Evolutionary conservation across 2,888 invertebrate genomes (phyloP).

Genomic region (Emmelina monodactyla): DNA sequence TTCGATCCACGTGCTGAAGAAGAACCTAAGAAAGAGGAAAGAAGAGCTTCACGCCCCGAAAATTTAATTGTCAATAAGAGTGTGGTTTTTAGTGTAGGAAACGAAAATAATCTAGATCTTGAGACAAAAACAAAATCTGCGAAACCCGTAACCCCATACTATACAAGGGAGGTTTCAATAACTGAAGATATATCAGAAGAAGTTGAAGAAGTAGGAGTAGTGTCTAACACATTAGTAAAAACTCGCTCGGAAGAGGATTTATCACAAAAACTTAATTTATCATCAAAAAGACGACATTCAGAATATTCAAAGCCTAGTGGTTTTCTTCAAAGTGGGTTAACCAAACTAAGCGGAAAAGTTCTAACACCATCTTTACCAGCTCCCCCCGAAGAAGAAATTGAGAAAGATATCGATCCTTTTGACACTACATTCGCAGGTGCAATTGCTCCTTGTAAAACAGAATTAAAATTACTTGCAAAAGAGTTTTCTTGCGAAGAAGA

Average conservation of each 20-base stretch:
- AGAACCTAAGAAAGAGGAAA: constrained; percentile 52
- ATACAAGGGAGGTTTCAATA: constrained; percentile 70
- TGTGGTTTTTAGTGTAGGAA: constrained; percentile 61
- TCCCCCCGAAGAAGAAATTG: constrained; percentile 43
- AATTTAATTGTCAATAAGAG: constrained; percentile 59
- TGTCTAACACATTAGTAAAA: constrained; percentile 60
- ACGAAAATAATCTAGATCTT: constrained; percentile 45
- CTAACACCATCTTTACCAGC: constrained; percentile 59
- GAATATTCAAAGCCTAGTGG: constrained; percentile 46
- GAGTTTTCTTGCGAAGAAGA: constrained; percentile 70
- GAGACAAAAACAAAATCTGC: constrained; percentile 69
- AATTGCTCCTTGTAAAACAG: constrained; percentile 79
- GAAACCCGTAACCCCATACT: constrained; percentile 85
- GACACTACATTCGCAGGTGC: constrained; percentile 86
- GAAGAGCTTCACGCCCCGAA: constrained; percentile 72
- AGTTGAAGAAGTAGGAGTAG: constrained; percentile 73
- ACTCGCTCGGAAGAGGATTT: constrained; percentile 74
- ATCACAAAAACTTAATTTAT: constrained; percentile 51
- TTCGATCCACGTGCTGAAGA: constrained; percentile 81
- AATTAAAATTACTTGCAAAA: constrained; percentile 78
- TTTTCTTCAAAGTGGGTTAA: constrained; percentile 37
- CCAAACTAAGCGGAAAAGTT: constrained; percentile 66
- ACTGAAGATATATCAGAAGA: constrained; percentile 60
- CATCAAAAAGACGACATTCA: constrained; percentile 56
- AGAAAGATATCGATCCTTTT: constrained; percentile 77